Conservation (phyloP, 2,113 vertebrate genomes). For the Archilochus colubris region DNA sequence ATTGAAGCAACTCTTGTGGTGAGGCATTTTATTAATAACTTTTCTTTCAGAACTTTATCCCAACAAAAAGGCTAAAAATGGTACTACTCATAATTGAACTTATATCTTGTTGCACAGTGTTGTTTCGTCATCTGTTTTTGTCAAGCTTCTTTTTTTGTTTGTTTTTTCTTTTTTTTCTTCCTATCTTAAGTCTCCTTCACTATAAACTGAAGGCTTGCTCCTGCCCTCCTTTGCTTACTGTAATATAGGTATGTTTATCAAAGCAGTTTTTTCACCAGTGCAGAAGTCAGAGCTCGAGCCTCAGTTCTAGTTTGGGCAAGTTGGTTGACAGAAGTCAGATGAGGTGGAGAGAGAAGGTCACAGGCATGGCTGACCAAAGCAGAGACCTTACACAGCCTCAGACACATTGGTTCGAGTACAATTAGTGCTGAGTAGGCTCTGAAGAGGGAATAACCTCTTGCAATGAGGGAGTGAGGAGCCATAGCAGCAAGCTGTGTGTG, state of each 20-base stretch:
- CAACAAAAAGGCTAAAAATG: slow-evolving; percentile 32
- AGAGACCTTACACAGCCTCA: neutral
- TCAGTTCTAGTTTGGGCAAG: neutral
- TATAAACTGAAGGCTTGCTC: neutral
- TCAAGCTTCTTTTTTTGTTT: neutral
- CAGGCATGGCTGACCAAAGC: neutral
- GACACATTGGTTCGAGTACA: neutral
- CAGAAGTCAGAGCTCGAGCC: neutral
- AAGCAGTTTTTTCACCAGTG: neutral
- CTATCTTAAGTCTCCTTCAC: neutral
- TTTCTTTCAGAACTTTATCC: slow-evolving; percentile 20
- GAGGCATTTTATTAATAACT: slow-evolving; percentile 35
- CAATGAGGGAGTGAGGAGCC: neutral
- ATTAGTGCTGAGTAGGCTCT: neutral
- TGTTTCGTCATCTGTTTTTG: neutral
- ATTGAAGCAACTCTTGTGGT: neutral
- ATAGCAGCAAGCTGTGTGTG: slow-evolving; percentile 33
- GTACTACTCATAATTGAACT: neutral
- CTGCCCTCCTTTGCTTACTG: neutral
- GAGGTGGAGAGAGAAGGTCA: neutral
- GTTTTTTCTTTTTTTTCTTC: neutral
- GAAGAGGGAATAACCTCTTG: neutral
- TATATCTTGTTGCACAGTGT: neutral
- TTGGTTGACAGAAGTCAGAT: neutral
- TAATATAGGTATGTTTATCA: neutral